These are phyloP conservation scores for Gymnothorax reevesii DNA, from an alignment of 2,797 vertebrate genomes.

Conservation along the genomic window DNA sequence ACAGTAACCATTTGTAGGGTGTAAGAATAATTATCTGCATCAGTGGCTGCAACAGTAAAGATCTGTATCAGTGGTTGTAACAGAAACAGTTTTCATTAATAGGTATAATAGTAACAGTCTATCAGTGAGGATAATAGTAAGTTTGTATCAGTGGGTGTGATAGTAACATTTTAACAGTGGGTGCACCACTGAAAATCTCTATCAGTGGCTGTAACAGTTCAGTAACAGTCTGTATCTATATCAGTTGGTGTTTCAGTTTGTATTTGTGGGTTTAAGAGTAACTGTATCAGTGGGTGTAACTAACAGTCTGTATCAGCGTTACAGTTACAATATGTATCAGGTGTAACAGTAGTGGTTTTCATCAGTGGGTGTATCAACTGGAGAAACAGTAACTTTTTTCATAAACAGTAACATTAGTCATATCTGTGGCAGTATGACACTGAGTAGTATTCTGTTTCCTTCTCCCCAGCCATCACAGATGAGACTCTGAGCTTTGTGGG, in stretches of 20 bases:
- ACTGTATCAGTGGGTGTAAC: background rate
- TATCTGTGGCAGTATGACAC: background rate
- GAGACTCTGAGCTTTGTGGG: constrained; percentile 94
- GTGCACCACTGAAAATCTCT: background rate
- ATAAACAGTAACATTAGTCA: background rate
- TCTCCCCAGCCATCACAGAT: constrained; percentile 88
- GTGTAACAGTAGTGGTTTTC: background rate
- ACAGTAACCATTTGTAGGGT: background rate
- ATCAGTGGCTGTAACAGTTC: background rate
- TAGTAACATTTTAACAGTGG: background rate
- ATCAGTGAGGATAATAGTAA: too few species aligned
- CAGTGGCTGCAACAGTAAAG: too few species aligned
- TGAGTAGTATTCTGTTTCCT: constrained; percentile 15
- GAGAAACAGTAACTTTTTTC: background rate
- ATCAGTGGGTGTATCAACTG: background rate
- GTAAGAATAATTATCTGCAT: background rate
- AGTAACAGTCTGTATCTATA: background rate
- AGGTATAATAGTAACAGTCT: too few species aligned
- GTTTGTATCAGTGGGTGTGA: too few species aligned
- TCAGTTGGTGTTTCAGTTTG: background rate
- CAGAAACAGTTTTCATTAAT: too few species aligned
- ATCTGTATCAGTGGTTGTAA: too few species aligned
- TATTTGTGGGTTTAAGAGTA: too few species aligned
- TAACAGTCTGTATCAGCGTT: background rate
- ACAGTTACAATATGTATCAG: background rate